Conservation (phyloP, 2,113 vertebrate species). For the Lipotes vexillifer region DNA sequence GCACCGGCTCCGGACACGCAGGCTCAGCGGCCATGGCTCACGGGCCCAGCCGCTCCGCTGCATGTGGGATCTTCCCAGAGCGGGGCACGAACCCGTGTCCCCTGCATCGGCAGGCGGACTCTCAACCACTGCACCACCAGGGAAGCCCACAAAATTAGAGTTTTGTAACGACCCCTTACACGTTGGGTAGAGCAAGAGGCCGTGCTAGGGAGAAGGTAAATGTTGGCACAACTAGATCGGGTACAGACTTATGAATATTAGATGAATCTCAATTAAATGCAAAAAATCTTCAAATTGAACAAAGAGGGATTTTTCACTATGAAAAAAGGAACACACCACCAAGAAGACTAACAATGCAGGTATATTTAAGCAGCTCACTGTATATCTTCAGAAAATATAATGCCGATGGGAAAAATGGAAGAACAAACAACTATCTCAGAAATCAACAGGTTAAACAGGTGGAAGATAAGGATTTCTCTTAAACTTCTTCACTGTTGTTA, state of each 20-base stretch:
- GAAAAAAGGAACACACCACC: background rate
- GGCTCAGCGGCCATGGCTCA: too few species aligned
- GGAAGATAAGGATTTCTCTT: background rate
- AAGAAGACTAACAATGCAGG: background rate
- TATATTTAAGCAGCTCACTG: background rate
- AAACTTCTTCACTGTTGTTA: background rate
- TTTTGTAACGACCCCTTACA: background rate
- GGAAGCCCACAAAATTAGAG: background rate
- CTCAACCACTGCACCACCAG: too few species aligned
- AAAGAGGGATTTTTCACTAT: background rate
- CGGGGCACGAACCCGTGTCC: too few species aligned
- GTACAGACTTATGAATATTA: background rate
- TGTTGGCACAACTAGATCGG: background rate
- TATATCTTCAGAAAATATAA: background rate
- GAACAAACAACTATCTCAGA: background rate
- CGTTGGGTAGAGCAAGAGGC: background rate
- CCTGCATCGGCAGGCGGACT: too few species aligned
- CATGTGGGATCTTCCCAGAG: too few species aligned
- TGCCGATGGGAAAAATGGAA: background rate
- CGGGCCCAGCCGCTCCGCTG: too few species aligned
- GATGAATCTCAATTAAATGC: background rate
- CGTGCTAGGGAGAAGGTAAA: background rate
- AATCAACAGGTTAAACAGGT: background rate
- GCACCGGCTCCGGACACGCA: too few species aligned
- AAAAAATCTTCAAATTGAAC: background rate